A percentile compares a stretch with the other conserved stretches of the same genome.
Evolutionary conservation across 2,113 vertebrate genomes (phyloP).

Genomic region (Strix aluco): DNA sequence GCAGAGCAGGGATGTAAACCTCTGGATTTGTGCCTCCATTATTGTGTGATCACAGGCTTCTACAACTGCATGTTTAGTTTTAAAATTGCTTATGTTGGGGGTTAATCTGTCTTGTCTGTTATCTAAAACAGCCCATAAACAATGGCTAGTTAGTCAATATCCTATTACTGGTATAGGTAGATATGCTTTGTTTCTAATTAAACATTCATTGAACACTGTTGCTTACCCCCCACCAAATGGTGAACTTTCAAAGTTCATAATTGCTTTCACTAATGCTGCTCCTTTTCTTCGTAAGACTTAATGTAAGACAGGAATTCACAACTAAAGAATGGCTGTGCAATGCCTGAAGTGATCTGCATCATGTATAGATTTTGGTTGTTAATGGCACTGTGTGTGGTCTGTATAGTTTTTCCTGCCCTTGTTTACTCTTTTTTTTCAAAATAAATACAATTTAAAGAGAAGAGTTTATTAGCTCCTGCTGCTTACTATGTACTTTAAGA

Average conservation of each 20-base stretch:
- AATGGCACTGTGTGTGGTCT: not conserved
- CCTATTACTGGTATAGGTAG: slow-evolving; percentile 53
- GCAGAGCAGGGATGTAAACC: not conserved
- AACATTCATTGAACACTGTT: slow-evolving; percentile 28
- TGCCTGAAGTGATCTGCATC: not conserved
- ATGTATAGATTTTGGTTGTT: slow-evolving; percentile 7
- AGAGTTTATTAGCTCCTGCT: slow-evolving; percentile 59
- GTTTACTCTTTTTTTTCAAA: slow-evolving; percentile 27
- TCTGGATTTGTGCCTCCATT: not conserved
- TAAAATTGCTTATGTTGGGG: not conserved
- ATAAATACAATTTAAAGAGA: slow-evolving; percentile 38
- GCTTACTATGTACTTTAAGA: slow-evolving; percentile 34
- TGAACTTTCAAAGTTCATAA: slow-evolving; percentile 24
- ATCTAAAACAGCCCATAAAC: slow-evolving; percentile 38
- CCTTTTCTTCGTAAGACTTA: not conserved
- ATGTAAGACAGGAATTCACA: not conserved
- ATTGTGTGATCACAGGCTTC: not conserved
- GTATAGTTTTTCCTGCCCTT: not conserved
- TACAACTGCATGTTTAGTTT: not conserved
- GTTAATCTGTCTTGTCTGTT: slow-evolving; percentile 34
- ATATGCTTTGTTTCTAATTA: slow-evolving; percentile 66
- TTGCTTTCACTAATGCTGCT: not conserved
- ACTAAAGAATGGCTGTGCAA: not conserved
- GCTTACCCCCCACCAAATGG: not conserved
- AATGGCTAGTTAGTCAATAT: slow-evolving; percentile 57